Evolutionary conservation across 1,140 invertebrate genomes (phyloP), one percentile per base, ranked within the genome.

Genomic region (Heliconius nattereri): DNA sequence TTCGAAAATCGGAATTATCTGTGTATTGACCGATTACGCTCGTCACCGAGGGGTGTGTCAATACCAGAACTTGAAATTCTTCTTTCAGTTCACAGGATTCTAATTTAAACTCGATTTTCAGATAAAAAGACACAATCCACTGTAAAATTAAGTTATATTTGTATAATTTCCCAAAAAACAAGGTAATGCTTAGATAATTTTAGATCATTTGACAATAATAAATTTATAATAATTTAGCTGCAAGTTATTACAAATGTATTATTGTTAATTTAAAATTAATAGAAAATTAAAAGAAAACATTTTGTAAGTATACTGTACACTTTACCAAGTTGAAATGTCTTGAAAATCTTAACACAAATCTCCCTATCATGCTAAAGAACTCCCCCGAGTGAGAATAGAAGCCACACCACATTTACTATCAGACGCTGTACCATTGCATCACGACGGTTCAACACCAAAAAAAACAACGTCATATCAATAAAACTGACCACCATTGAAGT

Each of bases 11-110:
- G 23, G 60, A 66, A 66, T 66, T 66, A 66, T 66, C 60, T 66
- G 26, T 66, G 23, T 66, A 66, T 66, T 66, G 60, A 66, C 60
- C 60, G 60, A 66, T 66, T 66, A 66, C 60, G 60, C 23, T 66
- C 60, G 60, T 66, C 60, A 66, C 23, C 23, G 60, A 66, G 60
- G 60, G 60, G 60, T 66, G 60, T 26, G 60, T 66, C 60, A 66
- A 66, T 66, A 66, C 60, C 60, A 66, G 60, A 66, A 66, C 60
- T 29, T 66, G 13, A 66, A 66, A 66, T 66, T 29, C 60, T n/a
- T 66, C 60, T 66, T 29, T 16, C 60, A 26, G 60, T 66, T 26
- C 60, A 66, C 26, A 23, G 26, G 23, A 66, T 23, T 66, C 60
- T 66, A 66, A 66, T 66, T 66, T 66, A 66, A 66, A 66, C 26